Evolutionary conservation across 1,140 invertebrate genomes (phyloP), one percentile per base, ranked within the genome.

Genomic region (Metopolophium dirhodum): DNA sequence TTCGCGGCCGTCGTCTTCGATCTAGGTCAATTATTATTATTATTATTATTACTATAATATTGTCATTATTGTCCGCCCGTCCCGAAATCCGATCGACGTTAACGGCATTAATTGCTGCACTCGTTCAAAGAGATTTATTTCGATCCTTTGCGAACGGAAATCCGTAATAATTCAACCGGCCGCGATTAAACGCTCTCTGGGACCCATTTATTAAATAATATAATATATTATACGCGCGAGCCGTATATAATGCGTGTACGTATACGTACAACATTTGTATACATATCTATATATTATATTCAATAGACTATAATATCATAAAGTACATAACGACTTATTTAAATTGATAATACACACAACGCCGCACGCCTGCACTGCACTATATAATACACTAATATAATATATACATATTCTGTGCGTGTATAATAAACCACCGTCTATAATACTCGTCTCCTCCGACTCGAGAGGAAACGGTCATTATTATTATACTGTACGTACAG

Each of bases 391-490:
- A 68, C 61, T 68, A 68, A 68, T 68, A 68, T 68, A 68, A n/a
- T 45, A 45, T 85, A 85, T 83, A 83, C 37, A 85, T 9, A 85
- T 26, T 2, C 23, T 41, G 23, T 45, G 41, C 37, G 22, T 85
- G 23, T 45, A 83, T 85, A 45, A 85, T 41, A 83, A 83, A 23
- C 20, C 82, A 37, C 23, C 82, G n/a, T n/a, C 77, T 37, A 37
- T n/a, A 37, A 22, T 9, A 45, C 22, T 86, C 41, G 30, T 51
- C 47, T 88, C 45, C 41, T 49, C 86, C 47, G 20, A 54, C 8
- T 54, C 35, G n/a, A 89, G 23, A 89, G 87, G 87, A 89, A 89
- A 89, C 87, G 87, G 87, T 89, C 87, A 89, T 89, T 89, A 88
- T 45, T n/a, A 35, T 35, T 82, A 68, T 23, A 30, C 26, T 14